Conservation (phyloP, 2,888 invertebrate species). For the Lepidocyrtinus sp. region DNA sequence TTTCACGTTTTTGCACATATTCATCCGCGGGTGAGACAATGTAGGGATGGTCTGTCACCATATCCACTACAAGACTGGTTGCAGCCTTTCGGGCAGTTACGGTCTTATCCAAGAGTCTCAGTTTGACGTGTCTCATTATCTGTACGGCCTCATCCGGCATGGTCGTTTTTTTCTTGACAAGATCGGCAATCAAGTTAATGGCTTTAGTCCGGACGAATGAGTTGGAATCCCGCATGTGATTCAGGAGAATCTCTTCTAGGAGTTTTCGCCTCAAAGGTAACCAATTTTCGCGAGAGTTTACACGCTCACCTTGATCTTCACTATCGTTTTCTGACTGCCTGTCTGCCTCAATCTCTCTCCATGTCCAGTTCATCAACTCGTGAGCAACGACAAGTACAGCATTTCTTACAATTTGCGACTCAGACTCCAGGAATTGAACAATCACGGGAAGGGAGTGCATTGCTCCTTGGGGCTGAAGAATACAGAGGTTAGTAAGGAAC, state of each 20-base stretch:
- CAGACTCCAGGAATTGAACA: slow-evolving; percentile 64
- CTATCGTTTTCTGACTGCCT: slow-evolving; percentile 22
- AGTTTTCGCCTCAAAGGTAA: slow-evolving; percentile 32
- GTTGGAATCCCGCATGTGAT: slow-evolving; percentile 59
- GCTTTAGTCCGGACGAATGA: slow-evolving; percentile 62
- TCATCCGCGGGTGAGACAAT: slow-evolving; percentile 47
- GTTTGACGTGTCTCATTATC: slow-evolving; percentile 46
- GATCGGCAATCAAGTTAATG: slow-evolving; percentile 45
- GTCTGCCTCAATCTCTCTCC: slow-evolving; percentile 24
- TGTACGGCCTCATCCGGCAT: slow-evolving; percentile 42
- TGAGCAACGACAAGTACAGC: slow-evolving; percentile 30
- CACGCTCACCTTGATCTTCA: slow-evolving; percentile 18
- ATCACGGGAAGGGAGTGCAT: slow-evolving; percentile 58
- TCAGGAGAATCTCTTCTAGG: slow-evolving; percentile 48
- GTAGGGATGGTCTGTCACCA: slow-evolving; percentile 59
- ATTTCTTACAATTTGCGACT: slow-evolving; percentile 53
- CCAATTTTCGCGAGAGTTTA: slow-evolving; percentile 26
- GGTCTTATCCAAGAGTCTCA: slow-evolving; percentile 63
- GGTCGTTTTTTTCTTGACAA: slow-evolving; percentile 29
- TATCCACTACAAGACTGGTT: slow-evolving; percentile 51
- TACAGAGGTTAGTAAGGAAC: slow-evolving; percentile 55
- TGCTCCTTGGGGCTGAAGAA: slow-evolving; percentile 52
- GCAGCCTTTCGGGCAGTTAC: slow-evolving; percentile 60
- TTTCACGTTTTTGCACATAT: slow-evolving; percentile 15
- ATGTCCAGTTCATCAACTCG: slow-evolving; percentile 35